Evolutionary conservation across 2,888 invertebrate species (phyloP).

Genomic region (Brachynemurus nebulosus): DNA sequence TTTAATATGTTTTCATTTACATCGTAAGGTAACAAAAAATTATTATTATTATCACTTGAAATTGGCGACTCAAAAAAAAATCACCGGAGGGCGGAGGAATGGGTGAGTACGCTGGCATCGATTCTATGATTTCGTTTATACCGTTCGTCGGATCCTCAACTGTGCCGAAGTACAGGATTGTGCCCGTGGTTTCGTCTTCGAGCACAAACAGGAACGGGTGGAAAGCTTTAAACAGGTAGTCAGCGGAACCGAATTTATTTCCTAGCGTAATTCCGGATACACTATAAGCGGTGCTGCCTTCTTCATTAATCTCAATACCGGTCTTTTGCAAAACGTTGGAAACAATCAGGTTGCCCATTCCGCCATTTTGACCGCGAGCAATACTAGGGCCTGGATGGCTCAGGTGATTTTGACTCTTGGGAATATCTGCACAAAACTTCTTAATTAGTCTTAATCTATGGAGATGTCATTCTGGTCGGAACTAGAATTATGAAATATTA

Average conservation of each 20-base stretch:
- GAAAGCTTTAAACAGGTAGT: conserved; percentile 48
- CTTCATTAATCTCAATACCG: conserved; percentile 63
- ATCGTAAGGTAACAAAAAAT: no score
- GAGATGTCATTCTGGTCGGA: no score
- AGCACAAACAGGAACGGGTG: conserved; percentile 70
- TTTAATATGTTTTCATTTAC: no score
- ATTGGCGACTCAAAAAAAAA: no score
- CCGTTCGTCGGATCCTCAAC: conserved; percentile 44
- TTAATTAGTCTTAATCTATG: no score
- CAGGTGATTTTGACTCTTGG: conserved; percentile 50
- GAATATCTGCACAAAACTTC: no score
- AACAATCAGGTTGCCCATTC: conserved; percentile 39
- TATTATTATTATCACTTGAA: no score
- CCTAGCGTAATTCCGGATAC: conserved; percentile 54
- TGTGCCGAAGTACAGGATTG: conserved; percentile 60
- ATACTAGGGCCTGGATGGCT: conserved; percentile 58
- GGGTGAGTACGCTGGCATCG: neutral
- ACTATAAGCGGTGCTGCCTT: conserved; percentile 55
- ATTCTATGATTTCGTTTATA: neutral
- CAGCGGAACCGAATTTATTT: conserved; percentile 54
- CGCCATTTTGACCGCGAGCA: conserved; percentile 38
- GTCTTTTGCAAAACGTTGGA: conserved; percentile 60
- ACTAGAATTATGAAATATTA: no score
- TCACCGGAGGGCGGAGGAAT: no score
- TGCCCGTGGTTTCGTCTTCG: conserved; percentile 58